Evolutionary conservation across 2,797 vertebrate genomes (phyloP).

Genomic region (Dicrostonyx torquatus): DNA sequence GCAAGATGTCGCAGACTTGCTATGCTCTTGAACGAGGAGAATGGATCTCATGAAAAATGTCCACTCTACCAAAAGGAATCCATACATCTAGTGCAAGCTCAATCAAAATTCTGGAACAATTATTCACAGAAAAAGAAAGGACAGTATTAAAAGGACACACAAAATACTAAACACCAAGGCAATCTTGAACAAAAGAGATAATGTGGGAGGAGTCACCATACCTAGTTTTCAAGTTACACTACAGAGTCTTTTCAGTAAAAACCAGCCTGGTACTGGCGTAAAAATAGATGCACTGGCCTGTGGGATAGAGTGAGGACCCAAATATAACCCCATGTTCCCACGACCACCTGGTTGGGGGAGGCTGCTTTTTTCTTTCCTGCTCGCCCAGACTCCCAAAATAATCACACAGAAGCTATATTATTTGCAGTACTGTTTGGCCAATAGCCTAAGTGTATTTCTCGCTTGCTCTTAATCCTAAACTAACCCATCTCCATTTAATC

Average conservation of each 20-base stretch:
- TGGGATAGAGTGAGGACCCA: background rate
- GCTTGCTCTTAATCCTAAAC: too few species aligned
- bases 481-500: too few species aligned
- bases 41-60: background rate
- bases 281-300: background rate
- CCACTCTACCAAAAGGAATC: background rate
- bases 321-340: too few species aligned
- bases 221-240: background rate
- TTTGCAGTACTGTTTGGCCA: too few species aligned
- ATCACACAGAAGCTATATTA: too few species aligned
- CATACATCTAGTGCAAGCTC: background rate
- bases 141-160: background rate
- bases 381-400: too few species aligned
- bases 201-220: too few species aligned
- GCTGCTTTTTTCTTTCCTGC: too few species aligned
- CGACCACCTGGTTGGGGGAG: too few species aligned
- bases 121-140: background rate
- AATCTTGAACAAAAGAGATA: background rate
- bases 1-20: background rate
- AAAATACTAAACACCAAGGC: background rate
- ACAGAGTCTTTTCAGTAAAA: background rate
- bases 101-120: background rate
- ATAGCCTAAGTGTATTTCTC: too few species aligned
- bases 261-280: background rate
- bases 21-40: background rate